Evolutionary conservation across 2,113 vertebrate species (phyloP), one percentile per base, ranked within the genome.

Genomic region (Rhipidura dahli): DNA sequence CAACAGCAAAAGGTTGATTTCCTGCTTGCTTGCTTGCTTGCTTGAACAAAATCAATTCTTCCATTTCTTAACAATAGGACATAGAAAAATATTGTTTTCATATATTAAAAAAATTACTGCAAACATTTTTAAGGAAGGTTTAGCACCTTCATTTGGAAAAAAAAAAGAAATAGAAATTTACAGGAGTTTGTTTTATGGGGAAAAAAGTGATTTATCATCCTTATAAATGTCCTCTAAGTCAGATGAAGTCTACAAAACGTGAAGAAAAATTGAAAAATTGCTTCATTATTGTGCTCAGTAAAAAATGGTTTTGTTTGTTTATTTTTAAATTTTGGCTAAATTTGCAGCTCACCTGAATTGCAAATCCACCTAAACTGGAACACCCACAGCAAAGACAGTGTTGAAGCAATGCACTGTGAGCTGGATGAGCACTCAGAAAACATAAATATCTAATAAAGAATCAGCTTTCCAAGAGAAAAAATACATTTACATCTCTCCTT

Each of bases 11-110:
- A 78, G 16, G 45, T 75, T 94, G 44, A 72, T 91, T 94, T 89
- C 53, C 61, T 91, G 11, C 56, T 61, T 87, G 17, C 42, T 63
- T 28, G 23, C 54, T 84, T 78, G 27, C 54, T 85, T 78, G 20
- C 53, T 82, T 69, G 31, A 91, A 56, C 11, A 77, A 91, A 95
- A 95, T 76, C 3, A 91, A 30, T 95, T 94, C 53, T 89, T 75
- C 31, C 13, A 84, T 95, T 82, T 95, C 31, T 3, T 83, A 84
- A 75, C 13, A 81, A 56, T 3, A 40, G 0, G 26, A 57, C n/a
- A 76, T 10, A 44, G 8, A 76, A 6, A 82, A 91, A 89, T 59
- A 78, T 37, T 51, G 24, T 73, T 93, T 93, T 56, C 7, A n/a
- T 72, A 22, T 80, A 50, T 37, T 80, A 84, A 12, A 78, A 84